A percentile compares a stretch with the other conserved stretches of the same genome.
Evolutionary conservation across 2,888 invertebrate species (phyloP).

Genomic region (Schizotus pectinicornis): DNA sequence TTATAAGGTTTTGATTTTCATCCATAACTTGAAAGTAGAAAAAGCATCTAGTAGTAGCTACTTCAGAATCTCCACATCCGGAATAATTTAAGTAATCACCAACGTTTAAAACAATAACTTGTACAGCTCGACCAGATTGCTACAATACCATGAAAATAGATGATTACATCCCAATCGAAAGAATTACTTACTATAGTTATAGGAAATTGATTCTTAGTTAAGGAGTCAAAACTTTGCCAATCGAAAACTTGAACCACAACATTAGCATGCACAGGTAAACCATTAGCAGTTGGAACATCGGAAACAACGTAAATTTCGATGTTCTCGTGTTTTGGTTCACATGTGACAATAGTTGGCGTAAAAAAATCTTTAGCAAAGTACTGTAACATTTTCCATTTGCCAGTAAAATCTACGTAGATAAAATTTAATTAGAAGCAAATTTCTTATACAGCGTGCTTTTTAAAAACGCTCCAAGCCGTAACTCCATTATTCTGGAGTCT

Average conservation of each 20-base stretch:
- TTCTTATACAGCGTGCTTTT: conserved; percentile 1
- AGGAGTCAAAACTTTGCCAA: conserved; percentile 52
- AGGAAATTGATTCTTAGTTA: conserved; percentile 19
- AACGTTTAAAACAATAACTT: conserved; percentile 30
- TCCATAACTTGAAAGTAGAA: conserved; percentile 52
- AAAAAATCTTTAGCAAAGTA: conserved; percentile 89
- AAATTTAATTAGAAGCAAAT: too few relatives aligned
- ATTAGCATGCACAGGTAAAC: not conserved
- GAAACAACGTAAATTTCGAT: conserved; percentile 70
- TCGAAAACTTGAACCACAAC: conserved; percentile 66
- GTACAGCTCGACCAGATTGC: conserved; percentile 22
- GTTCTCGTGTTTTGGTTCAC: conserved; percentile 60
- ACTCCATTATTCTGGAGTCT: too few relatives aligned
- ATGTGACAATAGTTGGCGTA: conserved; percentile 72
- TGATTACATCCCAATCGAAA: not conserved
- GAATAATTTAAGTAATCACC: conserved; percentile 47
- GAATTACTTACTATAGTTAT: conserved; percentile 31
- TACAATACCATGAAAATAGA: not conserved
- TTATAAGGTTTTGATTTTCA: conserved; percentile 57
- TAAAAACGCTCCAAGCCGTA: too few relatives aligned
- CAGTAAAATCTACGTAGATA: conserved; percentile 47
- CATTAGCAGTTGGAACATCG: conserved; percentile 60
- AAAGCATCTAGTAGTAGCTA: conserved; percentile 55
- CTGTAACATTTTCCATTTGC: conserved; percentile 67
- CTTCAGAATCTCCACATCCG: conserved; percentile 47